phyloP scores from a whole-genome alignment of 2,797 vertebrate species.

The Craterocephalus amniculus region DNA sequence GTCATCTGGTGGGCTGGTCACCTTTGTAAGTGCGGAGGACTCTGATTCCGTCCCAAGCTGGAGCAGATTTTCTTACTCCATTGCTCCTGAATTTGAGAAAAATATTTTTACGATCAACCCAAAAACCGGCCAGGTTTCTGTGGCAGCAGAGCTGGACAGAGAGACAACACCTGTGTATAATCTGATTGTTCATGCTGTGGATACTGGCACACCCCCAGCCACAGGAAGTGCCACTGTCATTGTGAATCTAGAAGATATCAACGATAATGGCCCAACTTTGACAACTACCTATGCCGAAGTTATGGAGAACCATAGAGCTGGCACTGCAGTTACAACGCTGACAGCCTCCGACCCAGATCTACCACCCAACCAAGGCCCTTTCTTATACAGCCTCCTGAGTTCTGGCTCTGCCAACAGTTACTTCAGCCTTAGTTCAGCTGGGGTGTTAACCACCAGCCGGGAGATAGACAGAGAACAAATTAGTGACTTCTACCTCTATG shows the following conservation, averaged over 20 bases:
- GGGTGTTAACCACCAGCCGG: slow-evolving; percentile 89
- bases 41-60: slow-evolving; percentile 97
- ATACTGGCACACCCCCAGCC: slow-evolving; percentile 90
- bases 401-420: slow-evolving; percentile 90
- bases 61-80: slow-evolving; percentile 96
- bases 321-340: slow-evolving; percentile 88
- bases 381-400: slow-evolving; percentile 89
- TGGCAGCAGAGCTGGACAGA: slow-evolving; percentile 91
- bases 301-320: slow-evolving; percentile 92
- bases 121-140: slow-evolving; percentile 94
- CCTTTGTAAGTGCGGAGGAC: slow-evolving; percentile 95
- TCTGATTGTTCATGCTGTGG: slow-evolving; percentile 91
- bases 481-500: slow-evolving; percentile 90
- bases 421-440: slow-evolving; percentile 90
- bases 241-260: slow-evolving; percentile 95
- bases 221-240: slow-evolving; percentile 91
- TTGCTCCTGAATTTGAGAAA: slow-evolving; percentile 87
- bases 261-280: slow-evolving; percentile 94
- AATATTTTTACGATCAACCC: slow-evolving; percentile 93
- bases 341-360: slow-evolving; percentile 92
- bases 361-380: slow-evolving; percentile 96
- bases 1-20: slow-evolving; percentile 90
- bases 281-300: slow-evolving; percentile 87
- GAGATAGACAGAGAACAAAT: slow-evolving; percentile 97
- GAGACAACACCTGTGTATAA: slow-evolving; percentile 93